These are phyloP conservation scores for Chlorops oryzae DNA, from an alignment of 1,140 invertebrate genomes.

Conservation along the genomic window DNA sequence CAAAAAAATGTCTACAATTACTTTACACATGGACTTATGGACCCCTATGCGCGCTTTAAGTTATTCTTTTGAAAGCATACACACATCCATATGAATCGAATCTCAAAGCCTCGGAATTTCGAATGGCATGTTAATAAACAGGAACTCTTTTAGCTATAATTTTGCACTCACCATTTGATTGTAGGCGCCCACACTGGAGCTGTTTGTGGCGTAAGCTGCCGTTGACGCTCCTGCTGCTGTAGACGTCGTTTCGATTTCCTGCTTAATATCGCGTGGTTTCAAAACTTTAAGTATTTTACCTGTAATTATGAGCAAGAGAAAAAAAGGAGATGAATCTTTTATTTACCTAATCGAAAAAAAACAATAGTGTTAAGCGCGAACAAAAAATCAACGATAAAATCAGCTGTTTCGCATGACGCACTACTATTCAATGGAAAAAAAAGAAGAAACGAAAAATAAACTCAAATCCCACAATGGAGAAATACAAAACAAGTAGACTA, in stretches of 20 bases:
- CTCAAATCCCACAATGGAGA: neutral
- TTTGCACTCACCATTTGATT: constrained; percentile 34
- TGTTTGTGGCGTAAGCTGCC: constrained; percentile 20
- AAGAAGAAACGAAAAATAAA: neutral
- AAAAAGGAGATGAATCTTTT: too few species aligned
- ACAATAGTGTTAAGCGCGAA: too few species aligned
- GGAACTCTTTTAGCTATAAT: neutral
- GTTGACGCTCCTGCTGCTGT: constrained; percentile 17
- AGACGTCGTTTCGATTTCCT: constrained; percentile 28
- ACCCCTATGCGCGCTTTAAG: constrained; percentile 18
- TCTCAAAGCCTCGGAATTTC: too few species aligned
- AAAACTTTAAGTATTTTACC: constrained; percentile 40
- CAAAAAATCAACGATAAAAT: neutral
- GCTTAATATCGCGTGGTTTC: constrained; percentile 35
- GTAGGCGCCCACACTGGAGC: constrained; percentile 35
- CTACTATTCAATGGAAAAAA: neutral
- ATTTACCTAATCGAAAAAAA: too few species aligned
- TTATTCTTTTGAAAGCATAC: neutral
- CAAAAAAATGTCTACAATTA: too few species aligned
- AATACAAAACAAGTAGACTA: neutral
- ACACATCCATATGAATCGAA: neutral
- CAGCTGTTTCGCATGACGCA: neutral
- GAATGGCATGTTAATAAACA: neutral
- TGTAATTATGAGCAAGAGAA: constrained; percentile 19
- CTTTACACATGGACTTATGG: too few species aligned